phyloP scores from a whole-genome alignment of 64 coral and sea anemone species.

The Platygyra sinensis region DNA sequence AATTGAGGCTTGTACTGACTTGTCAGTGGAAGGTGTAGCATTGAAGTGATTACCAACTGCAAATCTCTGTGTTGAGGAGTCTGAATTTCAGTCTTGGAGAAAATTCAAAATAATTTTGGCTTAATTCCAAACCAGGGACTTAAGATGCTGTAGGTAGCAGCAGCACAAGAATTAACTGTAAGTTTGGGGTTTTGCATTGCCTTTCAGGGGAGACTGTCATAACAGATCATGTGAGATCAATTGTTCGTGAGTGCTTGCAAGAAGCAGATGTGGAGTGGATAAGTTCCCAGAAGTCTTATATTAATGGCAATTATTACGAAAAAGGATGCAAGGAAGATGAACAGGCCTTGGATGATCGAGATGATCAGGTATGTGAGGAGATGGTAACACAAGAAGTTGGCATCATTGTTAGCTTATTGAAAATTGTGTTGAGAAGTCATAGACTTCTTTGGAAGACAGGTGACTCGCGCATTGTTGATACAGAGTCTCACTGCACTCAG shows the following conservation, averaged over 20 bases:
- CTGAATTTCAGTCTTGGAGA: too few relatives aligned
- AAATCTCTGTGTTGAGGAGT: too few relatives aligned
- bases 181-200: background rate
- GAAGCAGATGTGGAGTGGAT: conserved; percentile 81
- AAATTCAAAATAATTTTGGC: too few relatives aligned
- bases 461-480: too few relatives aligned
- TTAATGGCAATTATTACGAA: background rate
- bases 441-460: too few relatives aligned
- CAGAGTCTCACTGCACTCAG: too few relatives aligned
- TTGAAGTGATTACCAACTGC: too few relatives aligned
- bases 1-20: too few relatives aligned
- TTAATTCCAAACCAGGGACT: background rate
- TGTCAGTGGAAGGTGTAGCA: too few relatives aligned
- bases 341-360: conserved; percentile 34
- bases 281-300: conserved; percentile 23
- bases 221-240: conserved; percentile 91
- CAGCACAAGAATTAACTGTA: background rate
- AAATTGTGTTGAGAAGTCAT: too few relatives aligned
- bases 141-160: background rate
- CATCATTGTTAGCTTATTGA: too few relatives aligned
- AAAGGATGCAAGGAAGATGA: background rate
- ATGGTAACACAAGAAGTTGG: too few relatives aligned
- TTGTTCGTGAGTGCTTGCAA: conserved; percentile 84
- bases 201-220: conserved; percentile 59
- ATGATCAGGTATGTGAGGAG: conserved; percentile 14